Evolutionary conservation across 2,888 invertebrate genomes (phyloP).

Genomic region (Nomada flava): DNA sequence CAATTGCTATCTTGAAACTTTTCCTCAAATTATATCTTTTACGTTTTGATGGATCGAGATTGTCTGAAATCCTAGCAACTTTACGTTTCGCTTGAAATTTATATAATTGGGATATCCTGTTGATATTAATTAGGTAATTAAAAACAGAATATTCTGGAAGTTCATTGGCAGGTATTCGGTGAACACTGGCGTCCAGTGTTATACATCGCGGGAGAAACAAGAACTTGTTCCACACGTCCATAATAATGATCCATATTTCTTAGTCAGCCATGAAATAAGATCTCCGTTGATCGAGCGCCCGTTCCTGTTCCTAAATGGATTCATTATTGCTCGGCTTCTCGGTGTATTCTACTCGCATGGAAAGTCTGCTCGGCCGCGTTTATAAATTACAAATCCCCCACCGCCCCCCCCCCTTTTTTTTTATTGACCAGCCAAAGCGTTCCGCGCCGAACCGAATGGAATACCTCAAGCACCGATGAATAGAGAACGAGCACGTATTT

Average conservation of each 20-base stretch:
- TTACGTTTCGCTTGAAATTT: no score
- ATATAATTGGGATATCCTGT: no score
- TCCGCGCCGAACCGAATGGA: conserved; percentile 24
- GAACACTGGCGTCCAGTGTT: conserved; percentile 1
- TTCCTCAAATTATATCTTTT: no score
- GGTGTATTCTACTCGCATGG: conserved; percentile 30
- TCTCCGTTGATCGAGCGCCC: conserved; percentile 37
- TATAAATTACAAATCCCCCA: conserved; percentile 18
- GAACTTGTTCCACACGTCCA: conserved; percentile 30
- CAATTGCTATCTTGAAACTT: not conserved
- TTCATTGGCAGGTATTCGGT: conserved; percentile 4
- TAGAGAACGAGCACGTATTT: conserved; percentile 37
- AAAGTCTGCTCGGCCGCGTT: conserved; percentile 21
- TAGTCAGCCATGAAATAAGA: conserved; percentile 35
- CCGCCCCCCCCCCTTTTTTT: not conserved
- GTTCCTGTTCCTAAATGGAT: conserved; percentile 43
- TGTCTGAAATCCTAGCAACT: no score
- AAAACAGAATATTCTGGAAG: not conserved
- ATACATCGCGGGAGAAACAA: not conserved
- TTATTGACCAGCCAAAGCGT: conserved; percentile 18
- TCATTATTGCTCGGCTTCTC: conserved; percentile 37
- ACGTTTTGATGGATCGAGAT: no score
- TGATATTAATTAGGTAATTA: no score
- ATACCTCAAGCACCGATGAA: conserved; percentile 35
- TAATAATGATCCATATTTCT: conserved; percentile 30